phyloP scores from a whole-genome alignment of 2,113 vertebrate genomes.

The Laticauda colubrina region DNA sequence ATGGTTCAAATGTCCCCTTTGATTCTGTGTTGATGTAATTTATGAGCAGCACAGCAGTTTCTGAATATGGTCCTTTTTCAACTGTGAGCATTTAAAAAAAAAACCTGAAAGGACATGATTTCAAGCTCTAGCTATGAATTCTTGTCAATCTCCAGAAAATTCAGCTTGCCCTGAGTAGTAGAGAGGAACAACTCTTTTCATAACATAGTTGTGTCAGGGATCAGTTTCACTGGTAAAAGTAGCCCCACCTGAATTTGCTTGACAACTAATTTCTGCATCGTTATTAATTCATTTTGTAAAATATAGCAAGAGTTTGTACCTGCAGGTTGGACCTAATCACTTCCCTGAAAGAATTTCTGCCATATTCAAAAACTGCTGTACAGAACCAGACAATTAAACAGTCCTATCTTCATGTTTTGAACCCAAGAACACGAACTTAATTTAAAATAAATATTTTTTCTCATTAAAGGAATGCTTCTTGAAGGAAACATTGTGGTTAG shows the following conservation, averaged over 20 bases:
- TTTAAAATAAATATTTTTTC: slow-evolving; percentile 4
- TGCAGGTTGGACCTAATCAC: neutral
- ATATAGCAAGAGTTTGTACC: neutral
- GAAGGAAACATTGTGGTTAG: slow-evolving; percentile 32
- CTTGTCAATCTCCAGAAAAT: neutral
- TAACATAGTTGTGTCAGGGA: neutral
- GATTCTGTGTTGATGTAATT: neutral
- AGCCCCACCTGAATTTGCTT: neutral
- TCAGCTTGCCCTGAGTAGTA: too few species aligned
- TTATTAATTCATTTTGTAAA: neutral
- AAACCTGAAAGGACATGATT: neutral
- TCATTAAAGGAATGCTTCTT: neutral
- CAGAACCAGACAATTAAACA: slow-evolving; percentile 8
- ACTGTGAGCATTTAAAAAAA: neutral
- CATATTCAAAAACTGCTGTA: neutral
- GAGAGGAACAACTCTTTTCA: neutral
- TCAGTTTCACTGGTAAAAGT: neutral
- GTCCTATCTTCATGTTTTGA: neutral
- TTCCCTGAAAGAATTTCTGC: neutral
- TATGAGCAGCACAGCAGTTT: neutral
- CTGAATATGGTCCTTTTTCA: neutral
- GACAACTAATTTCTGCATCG: neutral
- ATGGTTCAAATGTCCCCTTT: neutral
- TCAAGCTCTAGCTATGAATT: neutral
- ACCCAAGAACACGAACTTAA: neutral